Base-by-base conservation (phyloP, 2,797 vertebrate genomes). In the Poeciliopsis paucimaculata region DNA sequence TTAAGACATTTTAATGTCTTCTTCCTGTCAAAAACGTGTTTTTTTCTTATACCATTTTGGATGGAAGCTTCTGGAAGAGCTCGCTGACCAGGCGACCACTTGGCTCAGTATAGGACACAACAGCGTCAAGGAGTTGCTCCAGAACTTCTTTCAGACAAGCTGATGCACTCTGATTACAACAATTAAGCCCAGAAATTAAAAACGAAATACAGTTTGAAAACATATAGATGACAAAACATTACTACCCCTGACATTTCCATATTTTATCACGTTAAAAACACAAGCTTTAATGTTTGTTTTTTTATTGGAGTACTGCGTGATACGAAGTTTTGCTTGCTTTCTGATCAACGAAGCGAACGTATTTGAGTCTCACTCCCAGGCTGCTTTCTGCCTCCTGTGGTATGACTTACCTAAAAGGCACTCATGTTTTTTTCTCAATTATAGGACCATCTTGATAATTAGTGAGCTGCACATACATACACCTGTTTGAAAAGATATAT, bases 61-160 rank as follows among this genome's bases (percentile, higher is more conserved):
- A 99, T 81, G 98, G 98, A 91, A 99, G 96, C 84, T 99, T 98
- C 96, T 99, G 98, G 93, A 99, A 99, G 76, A 99, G 96, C 87
- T 99, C 98, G 72, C 98, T 99, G 90, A 99, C 96, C 71, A 98
- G 95, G 39, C 92, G 97, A 64, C 98, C 98, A 20, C 96, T 95
- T 8, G 98, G 97, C 91, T 99, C 98, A 47, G 96, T 95, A 89
- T 97, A 97, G 74, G 96, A 95, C 91, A 96, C 96, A 89, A 99
- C 92, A 47, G 98, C 95, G 90, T 99, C 98, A 7, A 99, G 97
- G 73, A 99, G 97, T 94, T 99, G 97, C 80, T 99, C 98, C 1
- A 99, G 94, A 80, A 97, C 94, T 79, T 99, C 98, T 88, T 98
- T 98, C 91, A 99, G 91, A 90, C 97, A 97, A 87, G 94, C 91